Evolutionary conservation across 1,140 invertebrate genomes (phyloP).

Genomic region (Drosophila fuyamai): DNA sequence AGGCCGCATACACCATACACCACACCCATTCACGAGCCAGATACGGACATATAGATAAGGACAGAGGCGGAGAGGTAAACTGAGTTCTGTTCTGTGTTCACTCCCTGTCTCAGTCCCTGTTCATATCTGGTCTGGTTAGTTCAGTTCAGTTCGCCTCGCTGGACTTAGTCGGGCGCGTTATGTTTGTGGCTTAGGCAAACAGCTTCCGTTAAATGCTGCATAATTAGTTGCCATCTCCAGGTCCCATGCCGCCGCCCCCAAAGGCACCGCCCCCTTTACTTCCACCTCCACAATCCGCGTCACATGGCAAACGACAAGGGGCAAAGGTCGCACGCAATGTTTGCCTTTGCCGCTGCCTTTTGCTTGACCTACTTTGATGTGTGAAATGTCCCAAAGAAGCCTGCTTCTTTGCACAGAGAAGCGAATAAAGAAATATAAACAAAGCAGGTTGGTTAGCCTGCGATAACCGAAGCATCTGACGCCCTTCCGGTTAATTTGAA

Average conservation of each 20-base stretch:
- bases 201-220: conserved; percentile 82
- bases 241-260: conserved; percentile 17
- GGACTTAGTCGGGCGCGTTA: conserved; percentile 38
- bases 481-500: not conserved
- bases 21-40: conserved; percentile 20
- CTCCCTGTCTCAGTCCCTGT: not conserved
- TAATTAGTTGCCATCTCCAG: conserved; percentile 80
- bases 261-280: not conserved
- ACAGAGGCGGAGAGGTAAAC: conserved; percentile 13
- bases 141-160: conserved; percentile 54
- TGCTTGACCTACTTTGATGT: conserved; percentile 82
- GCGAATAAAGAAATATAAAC: conserved; percentile 22
- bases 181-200: conserved; percentile 71
- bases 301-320: conserved; percentile 65
- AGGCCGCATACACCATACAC: conserved; percentile 26
- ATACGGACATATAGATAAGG: conserved; percentile 33
- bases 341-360: conserved; percentile 67
- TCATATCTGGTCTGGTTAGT: conserved; percentile 41
- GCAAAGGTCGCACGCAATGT: conserved; percentile 77
- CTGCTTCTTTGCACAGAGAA: conserved; percentile 24
- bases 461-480: not conserved
- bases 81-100: not conserved
- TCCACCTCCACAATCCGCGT: conserved; percentile 26
- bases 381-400: conserved; percentile 76
- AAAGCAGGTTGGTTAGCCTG: not conserved